Base-by-base conservation (phyloP, 2,888 invertebrate genomes). In the Nomada ruficornis region DNA sequence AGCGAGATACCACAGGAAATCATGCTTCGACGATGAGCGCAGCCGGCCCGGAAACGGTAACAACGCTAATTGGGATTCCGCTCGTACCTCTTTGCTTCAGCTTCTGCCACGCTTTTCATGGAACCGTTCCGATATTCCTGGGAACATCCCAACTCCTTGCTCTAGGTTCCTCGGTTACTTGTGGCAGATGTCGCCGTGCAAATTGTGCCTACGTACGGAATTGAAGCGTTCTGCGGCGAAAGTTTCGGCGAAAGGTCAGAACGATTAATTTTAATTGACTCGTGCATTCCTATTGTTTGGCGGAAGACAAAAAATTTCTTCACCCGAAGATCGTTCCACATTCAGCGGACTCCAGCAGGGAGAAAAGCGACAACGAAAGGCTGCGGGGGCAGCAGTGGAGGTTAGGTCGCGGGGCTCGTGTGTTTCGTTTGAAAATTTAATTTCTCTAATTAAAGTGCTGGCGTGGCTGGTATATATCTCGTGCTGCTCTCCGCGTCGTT, bases 371-470 rank as follows among this genome's bases (percentile, higher is more conserved):
- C 57, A 79, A 47, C 63, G 20, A 20, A 29, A 44, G 64, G 26
- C 44, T 20, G 23, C 55, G 44, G 10, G n/a, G 44, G 18, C 11
- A 29, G 26, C 11, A 23, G 13, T 23, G 3, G 36, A 36, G n/a
- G 80, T 67, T 42, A 47, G 76, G 82, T 77, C 72, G 78, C 23
- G 79, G 79, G 59, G 70, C 50, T 50, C 68, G 76, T 83, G 84
- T 88, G 88, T 90, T 89, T 88, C 88, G 88, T 91, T 90, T 87
- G 87, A 87, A 88, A 90, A 90, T 89, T 91, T 91, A 91, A 90
- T 91, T 91, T 89, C 85, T 87, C 89, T 91, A 90, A 91, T 91
- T 91, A 91, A 91, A 91, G 90, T 88, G 89, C 86, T 80, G 80
- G 82, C 80, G 68, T 63, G 77, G 79, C 64, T 72, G 63, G 79